Evolutionary conservation across 2,797 vertebrate genomes (phyloP).

Genomic region (Neosalanx taihuensis): DNA sequence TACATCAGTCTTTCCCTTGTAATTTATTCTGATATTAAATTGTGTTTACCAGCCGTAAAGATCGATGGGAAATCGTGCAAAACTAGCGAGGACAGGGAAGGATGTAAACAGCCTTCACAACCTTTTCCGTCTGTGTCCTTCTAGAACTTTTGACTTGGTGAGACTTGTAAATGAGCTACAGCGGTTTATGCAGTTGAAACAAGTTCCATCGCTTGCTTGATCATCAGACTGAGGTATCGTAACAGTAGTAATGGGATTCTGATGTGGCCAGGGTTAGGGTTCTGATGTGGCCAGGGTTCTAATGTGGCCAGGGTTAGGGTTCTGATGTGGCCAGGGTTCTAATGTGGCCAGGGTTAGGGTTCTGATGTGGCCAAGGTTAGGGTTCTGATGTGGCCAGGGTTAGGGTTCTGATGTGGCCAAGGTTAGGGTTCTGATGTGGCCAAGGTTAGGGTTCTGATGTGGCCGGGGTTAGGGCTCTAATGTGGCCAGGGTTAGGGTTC

Average conservation of each 20-base stretch:
- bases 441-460: no score
- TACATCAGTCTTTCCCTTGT: constrained; percentile 65
- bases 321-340: no score
- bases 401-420: no score
- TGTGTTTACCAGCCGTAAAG: constrained; percentile 65
- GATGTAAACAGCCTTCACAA: constrained; percentile 56
- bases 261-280: neutral
- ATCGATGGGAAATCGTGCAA: constrained; percentile 62
- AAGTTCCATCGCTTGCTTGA: neutral
- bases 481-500: no score
- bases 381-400: no score
- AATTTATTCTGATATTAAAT: constrained; percentile 75
- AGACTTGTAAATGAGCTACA: neutral
- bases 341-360: no score
- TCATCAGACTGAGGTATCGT: neutral
- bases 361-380: no score
- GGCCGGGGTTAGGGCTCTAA: no score
- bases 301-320: no score
- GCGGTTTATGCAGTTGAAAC: neutral
- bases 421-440: no score
- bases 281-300: no score
- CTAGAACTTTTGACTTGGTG: neutral
- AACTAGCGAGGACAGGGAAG: constrained; percentile 37
- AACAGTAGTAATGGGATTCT: neutral
- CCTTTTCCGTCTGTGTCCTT: neutral